A percentile compares a stretch with the other conserved stretches of the same genome.
These are phyloP conservation scores for Orchestes rusci DNA, from an alignment of 2,888 invertebrate species.

Conservation along the genomic window DNA sequence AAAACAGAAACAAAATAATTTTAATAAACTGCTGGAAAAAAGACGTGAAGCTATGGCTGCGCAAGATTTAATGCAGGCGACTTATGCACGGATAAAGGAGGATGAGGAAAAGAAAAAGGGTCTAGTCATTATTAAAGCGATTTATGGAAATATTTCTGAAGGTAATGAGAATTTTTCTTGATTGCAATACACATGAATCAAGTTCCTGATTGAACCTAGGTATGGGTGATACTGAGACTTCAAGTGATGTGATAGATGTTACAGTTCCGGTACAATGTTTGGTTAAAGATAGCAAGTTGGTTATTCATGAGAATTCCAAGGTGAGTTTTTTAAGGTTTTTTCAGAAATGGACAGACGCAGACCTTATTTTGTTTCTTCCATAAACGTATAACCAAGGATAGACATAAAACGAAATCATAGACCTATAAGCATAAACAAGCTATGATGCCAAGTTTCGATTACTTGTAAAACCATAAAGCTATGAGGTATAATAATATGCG, in stretches of 20 bases:
- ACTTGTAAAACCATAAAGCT: no score
- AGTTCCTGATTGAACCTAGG: no score
- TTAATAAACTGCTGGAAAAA: conserved; percentile 68
- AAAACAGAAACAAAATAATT: conserved; percentile 74
- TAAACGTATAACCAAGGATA: no score
- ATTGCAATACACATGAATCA: no score
- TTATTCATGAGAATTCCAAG: conserved; percentile 79
- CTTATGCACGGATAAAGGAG: conserved; percentile 72
- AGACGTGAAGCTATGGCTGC: conserved; percentile 80
- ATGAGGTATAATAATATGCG: no score
- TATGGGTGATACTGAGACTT: conserved; percentile 30
- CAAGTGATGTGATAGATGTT: conserved; percentile 72
- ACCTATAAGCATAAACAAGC: no score
- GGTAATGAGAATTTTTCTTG: conserved; percentile 9
- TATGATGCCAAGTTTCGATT: no score
- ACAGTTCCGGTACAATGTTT: conserved; percentile 93
- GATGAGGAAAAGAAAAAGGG: conserved; percentile 81
- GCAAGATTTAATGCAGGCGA: conserved; percentile 84
- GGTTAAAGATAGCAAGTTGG: conserved; percentile 83
- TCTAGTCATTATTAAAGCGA: conserved; percentile 75
- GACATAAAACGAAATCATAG: no score
- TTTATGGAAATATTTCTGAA: conserved; percentile 63
- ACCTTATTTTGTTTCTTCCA: conserved; percentile 1
- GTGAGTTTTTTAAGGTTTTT: conserved; percentile 44
- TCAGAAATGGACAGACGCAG: not conserved